A percentile compares a stretch with the other conserved stretches of the same genome.
Conservation (phyloP, 2,888 invertebrate genomes). For the Callinectes sapidus region DNA sequence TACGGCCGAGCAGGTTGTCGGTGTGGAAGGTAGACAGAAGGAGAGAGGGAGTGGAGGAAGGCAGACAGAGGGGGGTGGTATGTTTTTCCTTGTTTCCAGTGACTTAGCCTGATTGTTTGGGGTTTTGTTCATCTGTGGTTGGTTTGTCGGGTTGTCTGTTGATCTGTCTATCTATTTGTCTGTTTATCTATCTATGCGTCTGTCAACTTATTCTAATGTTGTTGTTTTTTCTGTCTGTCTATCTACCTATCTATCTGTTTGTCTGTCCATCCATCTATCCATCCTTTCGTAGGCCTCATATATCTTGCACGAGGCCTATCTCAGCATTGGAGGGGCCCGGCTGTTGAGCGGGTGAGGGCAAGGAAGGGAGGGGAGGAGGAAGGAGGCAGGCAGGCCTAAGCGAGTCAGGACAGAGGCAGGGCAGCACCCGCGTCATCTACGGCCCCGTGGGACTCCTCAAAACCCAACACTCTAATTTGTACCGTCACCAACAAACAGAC, state of each 20-base stretch:
- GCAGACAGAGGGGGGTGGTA: too few relatives aligned
- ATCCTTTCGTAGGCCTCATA: not conserved
- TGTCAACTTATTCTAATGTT: not conserved
- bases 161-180: not conserved
- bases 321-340: not conserved
- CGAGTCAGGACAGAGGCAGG: not conserved
- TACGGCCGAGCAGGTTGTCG: not conserved
- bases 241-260: not conserved
- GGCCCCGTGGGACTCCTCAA: not conserved
- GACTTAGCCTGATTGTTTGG: too few relatives aligned
- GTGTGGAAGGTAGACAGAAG: not conserved
- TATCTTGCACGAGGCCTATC: not conserved
- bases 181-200: not conserved
- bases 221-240: not conserved
- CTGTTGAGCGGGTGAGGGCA: not conserved
- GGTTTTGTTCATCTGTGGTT: too few relatives aligned
- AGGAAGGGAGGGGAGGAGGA: not conserved
- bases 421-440: not conserved
- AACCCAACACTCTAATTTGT: not conserved
- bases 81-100: too few relatives aligned
- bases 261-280: not conserved
- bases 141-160: too few relatives aligned
- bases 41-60: too few relatives aligned
- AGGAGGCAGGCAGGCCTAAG: not conserved
- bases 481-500: conserved; percentile 20